phyloP scores from a whole-genome alignment of 2,113 vertebrate genomes.

The Chlorodrepanis virens region DNA sequence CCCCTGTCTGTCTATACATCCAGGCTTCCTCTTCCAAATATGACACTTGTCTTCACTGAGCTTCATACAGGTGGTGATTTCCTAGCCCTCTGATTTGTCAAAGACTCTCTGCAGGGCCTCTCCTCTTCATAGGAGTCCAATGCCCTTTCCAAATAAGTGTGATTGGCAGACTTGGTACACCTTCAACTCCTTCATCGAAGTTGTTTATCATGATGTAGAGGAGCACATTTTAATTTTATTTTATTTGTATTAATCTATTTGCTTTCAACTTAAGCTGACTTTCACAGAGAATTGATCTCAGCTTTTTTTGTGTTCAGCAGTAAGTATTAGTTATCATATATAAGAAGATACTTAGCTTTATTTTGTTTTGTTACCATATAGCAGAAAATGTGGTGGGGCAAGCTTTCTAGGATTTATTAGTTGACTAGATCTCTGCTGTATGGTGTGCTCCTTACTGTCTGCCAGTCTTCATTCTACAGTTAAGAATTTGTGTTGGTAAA shows the following conservation, averaged over 20 bases:
- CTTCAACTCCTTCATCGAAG: not conserved
- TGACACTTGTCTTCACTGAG: not conserved
- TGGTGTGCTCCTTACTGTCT: rapidly evolving
- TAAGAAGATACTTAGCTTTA: not conserved
- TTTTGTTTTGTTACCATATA: not conserved
- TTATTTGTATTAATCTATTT: not conserved
- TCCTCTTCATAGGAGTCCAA: not conserved
- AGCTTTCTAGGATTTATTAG: not conserved
- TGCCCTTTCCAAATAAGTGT: not conserved
- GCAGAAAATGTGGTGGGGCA: not conserved
- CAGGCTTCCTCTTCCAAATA: not conserved
- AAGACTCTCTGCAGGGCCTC: not conserved
- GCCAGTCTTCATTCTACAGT: not conserved
- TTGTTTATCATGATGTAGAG: not conserved
- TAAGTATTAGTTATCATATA: too few species aligned
- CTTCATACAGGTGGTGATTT: not conserved
- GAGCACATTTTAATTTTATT: not conserved
- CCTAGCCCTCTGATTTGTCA: not conserved
- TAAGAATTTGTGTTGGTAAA: not conserved
- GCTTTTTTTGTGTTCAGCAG: not conserved
- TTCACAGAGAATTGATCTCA: not conserved
- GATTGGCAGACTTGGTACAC: not conserved
- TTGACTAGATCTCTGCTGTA: not conserved
- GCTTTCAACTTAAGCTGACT: not conserved
- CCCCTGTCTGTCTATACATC: not conserved